Evolutionary conservation across 2,888 invertebrate species (phyloP).

Genomic region (Ariolimax columbianus): DNA sequence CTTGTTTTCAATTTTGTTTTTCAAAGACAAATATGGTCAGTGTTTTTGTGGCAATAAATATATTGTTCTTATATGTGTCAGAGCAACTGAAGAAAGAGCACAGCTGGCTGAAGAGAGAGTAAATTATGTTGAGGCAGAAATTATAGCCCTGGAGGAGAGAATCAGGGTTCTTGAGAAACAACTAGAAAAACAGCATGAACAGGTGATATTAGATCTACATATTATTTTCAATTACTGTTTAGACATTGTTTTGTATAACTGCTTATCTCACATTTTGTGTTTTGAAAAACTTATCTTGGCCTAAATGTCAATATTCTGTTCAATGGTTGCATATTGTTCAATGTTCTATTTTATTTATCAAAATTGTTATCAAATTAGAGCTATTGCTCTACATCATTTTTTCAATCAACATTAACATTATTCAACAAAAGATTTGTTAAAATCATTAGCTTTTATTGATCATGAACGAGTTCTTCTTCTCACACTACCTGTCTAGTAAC

Average conservation of each 20-base stretch:
- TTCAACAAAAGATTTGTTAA: too few species aligned
- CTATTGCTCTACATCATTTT: too few species aligned
- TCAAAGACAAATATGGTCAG: too few species aligned
- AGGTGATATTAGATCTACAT: not conserved
- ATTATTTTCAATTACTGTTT: not conserved
- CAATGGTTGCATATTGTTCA: too few species aligned
- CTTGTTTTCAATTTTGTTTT: too few species aligned
- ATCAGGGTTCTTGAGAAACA: conserved; percentile 48
- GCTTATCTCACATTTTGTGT: not conserved
- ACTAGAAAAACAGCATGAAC: conserved; percentile 22
- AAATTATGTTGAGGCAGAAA: conserved; percentile 64
- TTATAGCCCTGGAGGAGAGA: conserved; percentile 66
- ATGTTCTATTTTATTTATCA: too few species aligned
- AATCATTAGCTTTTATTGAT: too few species aligned
- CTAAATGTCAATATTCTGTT: too few species aligned
- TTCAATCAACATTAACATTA: too few species aligned
- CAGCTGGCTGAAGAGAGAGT: conserved; percentile 72
- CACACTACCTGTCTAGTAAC: not conserved
- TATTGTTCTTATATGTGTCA: conserved; percentile 52
- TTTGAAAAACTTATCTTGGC: not conserved
- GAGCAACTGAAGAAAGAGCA: conserved; percentile 73
- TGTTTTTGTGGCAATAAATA: not conserved
- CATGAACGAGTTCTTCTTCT: not conserved
- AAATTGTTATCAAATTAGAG: too few species aligned
- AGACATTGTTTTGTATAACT: too few species aligned